phyloP scores from a whole-genome alignment of 2,888 invertebrate genomes.

The Orthosia gothica region DNA sequence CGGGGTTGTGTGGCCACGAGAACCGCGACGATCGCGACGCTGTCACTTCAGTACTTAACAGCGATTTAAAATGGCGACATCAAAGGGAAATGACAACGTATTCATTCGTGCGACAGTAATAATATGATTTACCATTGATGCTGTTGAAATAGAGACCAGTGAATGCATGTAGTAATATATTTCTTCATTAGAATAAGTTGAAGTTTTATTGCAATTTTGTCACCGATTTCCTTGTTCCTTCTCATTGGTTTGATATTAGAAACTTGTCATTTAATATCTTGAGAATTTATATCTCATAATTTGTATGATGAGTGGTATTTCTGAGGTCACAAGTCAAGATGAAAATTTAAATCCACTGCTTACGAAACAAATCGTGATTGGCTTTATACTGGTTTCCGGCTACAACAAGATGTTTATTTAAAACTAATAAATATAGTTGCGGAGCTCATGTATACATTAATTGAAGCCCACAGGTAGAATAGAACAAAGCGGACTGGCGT shows the following conservation, averaged over 20 bases:
- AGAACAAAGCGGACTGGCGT: conserved; percentile 59
- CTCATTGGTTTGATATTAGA: not conserved
- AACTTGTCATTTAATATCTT: not conserved
- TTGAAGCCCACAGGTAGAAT: conserved; percentile 55
- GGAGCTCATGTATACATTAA: conserved; percentile 51
- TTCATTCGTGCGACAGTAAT: conserved; percentile 44
- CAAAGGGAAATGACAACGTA: conserved; percentile 52
- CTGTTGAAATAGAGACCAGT: conserved; percentile 37
- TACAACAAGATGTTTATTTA: conserved; percentile 9
- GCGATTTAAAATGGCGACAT: conserved; percentile 43
- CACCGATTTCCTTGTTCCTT: conserved; percentile 1
- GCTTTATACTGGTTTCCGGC: conserved; percentile 1
- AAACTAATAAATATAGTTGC: conserved; percentile 44
- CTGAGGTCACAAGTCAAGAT: not conserved
- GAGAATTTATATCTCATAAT: not conserved
- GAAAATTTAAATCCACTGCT: too few relatives aligned
- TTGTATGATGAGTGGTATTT: not conserved
- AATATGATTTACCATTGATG: conserved; percentile 53
- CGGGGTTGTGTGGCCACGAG: conserved; percentile 50
- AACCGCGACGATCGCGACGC: conserved; percentile 35
- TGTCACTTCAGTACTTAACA: conserved; percentile 21
- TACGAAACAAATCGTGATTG: not conserved
- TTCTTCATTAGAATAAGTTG: conserved; percentile 33
- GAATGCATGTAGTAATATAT: conserved; percentile 36
- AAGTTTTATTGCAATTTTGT: conserved; percentile 31